phyloP scores from a whole-genome alignment of 64 coral and sea anemone genomes.

The Montipora foliosa region DNA sequence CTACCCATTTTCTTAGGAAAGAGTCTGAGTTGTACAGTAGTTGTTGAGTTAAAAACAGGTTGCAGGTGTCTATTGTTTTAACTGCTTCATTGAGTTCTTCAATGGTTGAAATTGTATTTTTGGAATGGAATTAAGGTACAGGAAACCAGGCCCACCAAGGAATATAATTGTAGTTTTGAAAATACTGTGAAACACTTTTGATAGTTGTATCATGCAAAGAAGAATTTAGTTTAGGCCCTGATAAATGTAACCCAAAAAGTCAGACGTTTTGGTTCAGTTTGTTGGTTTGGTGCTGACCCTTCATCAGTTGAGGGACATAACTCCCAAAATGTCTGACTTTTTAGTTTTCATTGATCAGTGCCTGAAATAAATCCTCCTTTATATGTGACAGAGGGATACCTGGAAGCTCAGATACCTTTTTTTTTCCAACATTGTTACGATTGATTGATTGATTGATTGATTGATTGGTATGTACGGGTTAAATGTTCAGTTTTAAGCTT shows the following conservation, averaged over 20 bases:
- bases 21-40: slow-evolving; percentile 10
- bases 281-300: background rate
- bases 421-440: slow-evolving; percentile 7
- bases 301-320: slow-evolving; percentile 17
- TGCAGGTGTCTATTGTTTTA: slow-evolving; percentile 39
- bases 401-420: slow-evolving; percentile 18
- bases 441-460: background rate
- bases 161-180: slow-evolving; percentile 7
- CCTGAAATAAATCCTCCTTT: slow-evolving; percentile 10
- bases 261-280: slow-evolving; percentile 2
- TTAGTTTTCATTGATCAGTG: slow-evolving; percentile 14
- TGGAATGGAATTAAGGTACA: slow-evolving; percentile 4
- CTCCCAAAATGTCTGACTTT: slow-evolving; percentile 11
- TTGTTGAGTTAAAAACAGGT: slow-evolving; percentile 54
- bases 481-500: background rate
- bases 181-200: slow-evolving; percentile 7
- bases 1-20: slow-evolving; percentile 30
- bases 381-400: slow-evolving; percentile 16
- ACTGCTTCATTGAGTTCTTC: slow-evolving; percentile 22
- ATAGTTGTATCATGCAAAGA: slow-evolving; percentile 20
- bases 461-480: background rate
- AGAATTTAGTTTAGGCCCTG: slow-evolving; percentile 8
- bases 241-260: slow-evolving; percentile 16
- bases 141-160: background rate
- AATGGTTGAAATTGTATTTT: background rate